Conservation (phyloP, 2,113 vertebrate genomes). For the Genyomyrus donnyi region DNA sequence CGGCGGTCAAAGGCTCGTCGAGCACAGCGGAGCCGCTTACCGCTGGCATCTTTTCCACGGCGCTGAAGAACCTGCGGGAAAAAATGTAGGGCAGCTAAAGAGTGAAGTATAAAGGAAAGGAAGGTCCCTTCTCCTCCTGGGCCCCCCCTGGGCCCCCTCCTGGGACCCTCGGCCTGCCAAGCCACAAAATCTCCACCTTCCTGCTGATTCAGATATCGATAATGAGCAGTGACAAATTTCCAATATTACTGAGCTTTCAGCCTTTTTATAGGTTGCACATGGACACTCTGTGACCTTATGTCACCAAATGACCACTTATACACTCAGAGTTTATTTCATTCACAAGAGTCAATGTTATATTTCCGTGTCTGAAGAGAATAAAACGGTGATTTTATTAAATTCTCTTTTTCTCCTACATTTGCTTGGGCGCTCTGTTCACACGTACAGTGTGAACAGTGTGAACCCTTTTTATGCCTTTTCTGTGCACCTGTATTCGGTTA, state of each 20-base stretch:
- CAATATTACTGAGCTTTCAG: constrained; percentile 24
- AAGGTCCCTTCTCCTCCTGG: neutral
- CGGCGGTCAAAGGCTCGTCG: neutral
- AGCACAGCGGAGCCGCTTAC: neutral
- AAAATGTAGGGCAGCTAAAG: neutral
- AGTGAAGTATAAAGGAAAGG: neutral
- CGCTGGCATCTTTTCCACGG: neutral
- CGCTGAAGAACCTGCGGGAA: neutral
- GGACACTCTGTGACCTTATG: constrained; percentile 39
- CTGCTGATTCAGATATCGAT: neutral
- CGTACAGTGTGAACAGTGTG: neutral
- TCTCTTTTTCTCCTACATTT: neutral
- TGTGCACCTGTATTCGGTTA: neutral
- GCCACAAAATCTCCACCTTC: neutral
- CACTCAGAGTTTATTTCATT: neutral
- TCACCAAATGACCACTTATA: constrained; percentile 18
- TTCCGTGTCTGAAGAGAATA: neutral
- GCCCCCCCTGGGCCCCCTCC: neutral
- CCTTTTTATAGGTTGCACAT: neutral
- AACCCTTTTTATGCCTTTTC: neutral
- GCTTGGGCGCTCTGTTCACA: neutral
- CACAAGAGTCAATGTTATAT: neutral
- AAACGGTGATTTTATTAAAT: neutral
- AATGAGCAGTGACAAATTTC: neutral
- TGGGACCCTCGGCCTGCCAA: neutral